Evolutionary conservation across 1,140 invertebrate genomes (phyloP), one percentile per base, ranked within the genome.

Genomic region (Hylaeus anthracinus): DNA sequence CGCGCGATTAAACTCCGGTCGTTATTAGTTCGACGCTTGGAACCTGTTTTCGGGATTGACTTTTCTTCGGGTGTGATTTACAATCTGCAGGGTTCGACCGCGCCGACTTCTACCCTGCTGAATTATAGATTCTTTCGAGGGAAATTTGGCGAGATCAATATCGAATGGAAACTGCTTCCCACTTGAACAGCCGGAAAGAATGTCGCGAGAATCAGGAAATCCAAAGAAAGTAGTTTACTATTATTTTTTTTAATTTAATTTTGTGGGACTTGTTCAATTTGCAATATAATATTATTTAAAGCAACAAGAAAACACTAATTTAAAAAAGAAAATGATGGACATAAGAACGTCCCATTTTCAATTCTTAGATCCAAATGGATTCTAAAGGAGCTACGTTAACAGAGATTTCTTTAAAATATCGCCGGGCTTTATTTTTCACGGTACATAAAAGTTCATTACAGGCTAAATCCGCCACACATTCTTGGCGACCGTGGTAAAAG

Each of bases 1-100:
- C n/a, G 77, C 43, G 53, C 70, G 70, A 79, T 79, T 79, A 79
- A 79, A 72, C 77, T 72, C 61, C 26, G 53, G 9, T 66, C 70
- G 69, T 73, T 79, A 73, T 66, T 72, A 72, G 70, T 55, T 72
- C 43, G 53, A 66, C 41, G 70, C 43, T 5, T 39, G 45, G 5
- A 69, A 72, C 69, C 69, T 65, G 77, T 66, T 66, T 71, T 53
- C 53, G n/a, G 10, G 53, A 75, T 48, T 75, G 73, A 67, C 63
- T 75, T 58, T 66, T 15, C 51, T 48, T 71, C 69, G 45, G 61
- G 60, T 53, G 43, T 74, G 72, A 74, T 74, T 55, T 53, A 48
- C 63, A 56, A 37, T 48, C 48, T 15, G n/a, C 4, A 4, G n/a
- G 8, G 64, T 5, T 2, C 61, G 41, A 0, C 9, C 2, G 10